These are phyloP conservation scores for Phodopus roborovskii DNA, from an alignment of 2,113 vertebrate species.

Conservation along the genomic window DNA sequence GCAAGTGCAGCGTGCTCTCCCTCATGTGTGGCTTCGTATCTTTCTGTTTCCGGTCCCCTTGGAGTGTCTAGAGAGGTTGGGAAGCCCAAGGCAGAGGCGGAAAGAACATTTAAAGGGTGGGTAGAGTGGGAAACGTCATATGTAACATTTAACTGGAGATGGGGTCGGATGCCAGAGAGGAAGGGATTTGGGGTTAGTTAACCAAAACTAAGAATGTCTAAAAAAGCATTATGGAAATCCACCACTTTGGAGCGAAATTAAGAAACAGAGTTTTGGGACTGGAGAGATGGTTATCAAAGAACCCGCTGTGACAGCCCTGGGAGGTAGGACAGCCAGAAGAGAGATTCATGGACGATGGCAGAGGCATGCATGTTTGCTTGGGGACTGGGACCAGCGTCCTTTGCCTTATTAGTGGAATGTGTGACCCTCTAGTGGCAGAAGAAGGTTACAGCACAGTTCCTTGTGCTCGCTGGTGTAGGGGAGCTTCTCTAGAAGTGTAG, in stretches of 20 bases:
- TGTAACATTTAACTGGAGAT: neutral
- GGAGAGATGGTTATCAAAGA: neutral
- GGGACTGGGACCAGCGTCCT: neutral
- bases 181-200: neutral
- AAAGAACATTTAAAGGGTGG: neutral
- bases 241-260: neutral
- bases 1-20: neutral
- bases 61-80: neutral
- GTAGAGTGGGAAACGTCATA: neutral
- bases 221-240: neutral
- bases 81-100: neutral
- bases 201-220: neutral
- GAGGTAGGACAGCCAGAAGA: neutral
- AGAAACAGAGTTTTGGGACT: neutral
- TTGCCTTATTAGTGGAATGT: neutral
- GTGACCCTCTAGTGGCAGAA: neutral
- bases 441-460: neutral
- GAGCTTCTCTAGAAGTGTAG: too few relatives aligned
- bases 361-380: neutral
- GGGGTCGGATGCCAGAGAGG: neutral
- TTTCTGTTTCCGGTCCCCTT: neutral
- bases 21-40: neutral
- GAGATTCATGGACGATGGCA: neutral
- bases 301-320: neutral
- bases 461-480: neutral